Evolutionary conservation across 2,113 vertebrate genomes (phyloP), one percentile per base, ranked within the genome.

Genomic region (Egretta garzetta): DNA sequence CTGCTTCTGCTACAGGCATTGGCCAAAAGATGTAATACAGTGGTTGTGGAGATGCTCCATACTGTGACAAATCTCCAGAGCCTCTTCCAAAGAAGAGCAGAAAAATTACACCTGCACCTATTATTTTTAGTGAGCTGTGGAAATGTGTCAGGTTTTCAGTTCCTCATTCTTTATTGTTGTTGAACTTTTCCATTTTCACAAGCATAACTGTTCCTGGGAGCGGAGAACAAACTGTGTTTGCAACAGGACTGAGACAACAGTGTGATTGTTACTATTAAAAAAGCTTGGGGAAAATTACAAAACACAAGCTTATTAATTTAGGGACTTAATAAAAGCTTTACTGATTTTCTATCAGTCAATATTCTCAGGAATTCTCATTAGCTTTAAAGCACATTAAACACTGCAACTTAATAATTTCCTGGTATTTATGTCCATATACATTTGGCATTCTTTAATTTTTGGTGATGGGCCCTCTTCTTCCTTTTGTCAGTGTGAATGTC

Each of bases 81-180:
- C 43, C 79, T 85, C 62, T 83, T 83, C 49, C 60, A 90, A 80
- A 90, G 49, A 64, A 73, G 8, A 83, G 63, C 58, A 86, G 66
- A 76, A 90, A 62, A 96, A 88, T 70, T 30, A 96, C 81, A 96
- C 56, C 66, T 95, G 82, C 74, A 86, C 62, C 90, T 91, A 93
- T 90, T 90, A 92, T 83, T 94, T 90, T 73, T 56, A 80, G 81
- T 12, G 9, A 94, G n/a, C 50, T 80, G 77, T 90, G 41, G 71
- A 92, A 96, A 94, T n/a, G 26, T 90, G 74, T 93, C 81, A 90
- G 37, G 53, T 88, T 96, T 96, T 88, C 85, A 86, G 71, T 79
- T 55, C 67, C 23, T 75, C 56, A 58, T 56, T 58, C 66, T 88
- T 75, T 86, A 93, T 37, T 27, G 0, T 35, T 83, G 79, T 50